Evolutionary conservation across 2,888 invertebrate species (phyloP), one percentile per base, ranked within the genome.

Genomic region (Synanthedon myopaeformis): DNA sequence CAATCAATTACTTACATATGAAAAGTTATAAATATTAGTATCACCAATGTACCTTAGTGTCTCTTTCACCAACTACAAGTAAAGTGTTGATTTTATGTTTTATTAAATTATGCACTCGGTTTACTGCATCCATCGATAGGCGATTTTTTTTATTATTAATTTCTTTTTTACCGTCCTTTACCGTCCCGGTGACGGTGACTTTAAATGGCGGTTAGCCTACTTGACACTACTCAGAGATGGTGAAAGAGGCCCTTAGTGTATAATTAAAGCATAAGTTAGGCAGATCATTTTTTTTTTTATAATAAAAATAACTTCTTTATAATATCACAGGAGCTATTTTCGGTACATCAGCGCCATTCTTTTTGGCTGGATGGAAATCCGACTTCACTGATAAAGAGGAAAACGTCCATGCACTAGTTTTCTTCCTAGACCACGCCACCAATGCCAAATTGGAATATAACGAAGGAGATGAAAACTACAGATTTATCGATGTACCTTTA

Each of bases 311-410:
- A 35, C 1, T 35, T 35, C 8, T 11, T 42, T 13, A 11, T 45
- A 45, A 13, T 45, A 12, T 45, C 13, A 76, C 91, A 66, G 95
- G 95, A 3, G 94, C 95, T 10, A 90, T 96, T 57, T 94, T 95
- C 64, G 96, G 96, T 0, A 91, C 92, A 41, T 90, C 92, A 66
- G 94, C 94, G 2, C 93, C 95, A 0, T 93, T 94, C 66, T 93
- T 94, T 61, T 85, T 96, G 59, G 93, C 94, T 0, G 95, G 95
- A 4, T 95, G 95, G 95, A 94, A 94, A 67, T 94, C 95, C 60
- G 95, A 96, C 74, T 95, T 94, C 67, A 89, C 89, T 60, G 91
- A 91, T 67, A 89, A 92, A 72, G 93, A 94, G 68, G 95, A 96
- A 67, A 94, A 94, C 64, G 81, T 94, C 1, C 89, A 91, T 56